phyloP scores from a whole-genome alignment of 2,797 vertebrate genomes.

The Acanthopagrus latus region DNA sequence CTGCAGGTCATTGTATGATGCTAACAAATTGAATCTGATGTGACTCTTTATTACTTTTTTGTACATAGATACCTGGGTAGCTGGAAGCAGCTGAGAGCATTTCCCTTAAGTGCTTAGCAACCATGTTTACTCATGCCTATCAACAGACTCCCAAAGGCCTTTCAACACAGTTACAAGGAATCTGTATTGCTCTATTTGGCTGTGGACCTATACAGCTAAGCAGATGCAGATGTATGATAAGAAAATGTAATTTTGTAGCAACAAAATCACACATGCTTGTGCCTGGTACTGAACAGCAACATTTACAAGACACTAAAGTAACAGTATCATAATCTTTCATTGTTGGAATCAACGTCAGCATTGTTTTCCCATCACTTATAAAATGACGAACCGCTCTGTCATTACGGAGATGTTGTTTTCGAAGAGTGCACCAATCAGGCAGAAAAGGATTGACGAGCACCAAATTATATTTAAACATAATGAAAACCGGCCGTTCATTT shows the following conservation, averaged over 20 bases:
- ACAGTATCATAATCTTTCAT: neutral
- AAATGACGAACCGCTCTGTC: constrained; percentile 21
- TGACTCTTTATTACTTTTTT: constrained; percentile 4
- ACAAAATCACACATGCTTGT: constrained; percentile 50
- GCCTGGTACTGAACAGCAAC: constrained; percentile 39
- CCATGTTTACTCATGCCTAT: constrained; percentile 62
- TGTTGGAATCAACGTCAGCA: constrained; percentile 18
- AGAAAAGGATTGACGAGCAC: constrained; percentile 15
- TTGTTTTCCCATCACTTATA: constrained; percentile 14
- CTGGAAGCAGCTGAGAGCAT: constrained; percentile 6
- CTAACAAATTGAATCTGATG: constrained; percentile 10
- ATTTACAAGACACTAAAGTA: constrained; percentile 11
- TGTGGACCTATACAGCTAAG: constrained; percentile 53
- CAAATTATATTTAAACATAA: constrained; percentile 33
- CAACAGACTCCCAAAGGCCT: constrained; percentile 38
- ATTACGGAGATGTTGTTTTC: constrained; percentile 12
- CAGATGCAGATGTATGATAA: constrained; percentile 71
- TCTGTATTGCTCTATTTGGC: constrained; percentile 43
- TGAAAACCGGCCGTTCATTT: constrained; percentile 36
- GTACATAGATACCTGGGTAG: constrained; percentile 3
- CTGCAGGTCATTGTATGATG: neutral
- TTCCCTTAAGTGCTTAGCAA: constrained; percentile 62
- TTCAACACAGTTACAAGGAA: constrained; percentile 13
- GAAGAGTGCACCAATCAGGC: constrained; percentile 20
- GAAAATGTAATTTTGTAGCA: constrained; percentile 36